Percentiles rank a stretch among this genome's conserved stretches.
Evolutionary conservation across 2,113 vertebrate genomes (phyloP).

Genomic region (Dolichotis patagonum): DNA sequence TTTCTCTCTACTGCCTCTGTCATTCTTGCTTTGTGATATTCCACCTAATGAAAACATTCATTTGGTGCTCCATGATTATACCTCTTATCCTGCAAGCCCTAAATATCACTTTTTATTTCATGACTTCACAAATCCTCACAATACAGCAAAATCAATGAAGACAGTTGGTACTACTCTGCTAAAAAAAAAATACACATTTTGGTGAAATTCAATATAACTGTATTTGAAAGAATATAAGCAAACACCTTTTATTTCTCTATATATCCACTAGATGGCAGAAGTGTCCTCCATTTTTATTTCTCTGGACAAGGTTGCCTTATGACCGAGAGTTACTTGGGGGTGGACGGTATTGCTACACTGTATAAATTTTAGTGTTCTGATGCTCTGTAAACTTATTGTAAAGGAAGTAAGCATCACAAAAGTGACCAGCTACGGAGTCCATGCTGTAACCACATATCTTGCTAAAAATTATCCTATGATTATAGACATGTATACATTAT

Average conservation of each 20-base stretch:
- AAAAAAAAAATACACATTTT: background rate
- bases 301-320: fast-evolving
- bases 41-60: background rate
- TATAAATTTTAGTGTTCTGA: background rate
- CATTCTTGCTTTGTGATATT: background rate
- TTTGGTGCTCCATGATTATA: background rate
- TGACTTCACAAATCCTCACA: background rate
- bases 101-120: background rate
- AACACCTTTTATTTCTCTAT: background rate
- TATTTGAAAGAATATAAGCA: background rate
- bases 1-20: background rate
- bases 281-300: background rate
- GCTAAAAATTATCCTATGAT: background rate
- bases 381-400: background rate
- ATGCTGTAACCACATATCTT: background rate
- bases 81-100: background rate
- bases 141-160: background rate
- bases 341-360: background rate
- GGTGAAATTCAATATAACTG: background rate
- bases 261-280: slow-evolving; percentile 66
- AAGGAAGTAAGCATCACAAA: background rate
- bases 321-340: background rate
- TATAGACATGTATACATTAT: background rate
- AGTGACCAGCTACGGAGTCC: background rate
- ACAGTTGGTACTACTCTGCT: background rate